Conservation (phyloP, 2,113 vertebrate genomes). For the Oryzias melastigma region DNA sequence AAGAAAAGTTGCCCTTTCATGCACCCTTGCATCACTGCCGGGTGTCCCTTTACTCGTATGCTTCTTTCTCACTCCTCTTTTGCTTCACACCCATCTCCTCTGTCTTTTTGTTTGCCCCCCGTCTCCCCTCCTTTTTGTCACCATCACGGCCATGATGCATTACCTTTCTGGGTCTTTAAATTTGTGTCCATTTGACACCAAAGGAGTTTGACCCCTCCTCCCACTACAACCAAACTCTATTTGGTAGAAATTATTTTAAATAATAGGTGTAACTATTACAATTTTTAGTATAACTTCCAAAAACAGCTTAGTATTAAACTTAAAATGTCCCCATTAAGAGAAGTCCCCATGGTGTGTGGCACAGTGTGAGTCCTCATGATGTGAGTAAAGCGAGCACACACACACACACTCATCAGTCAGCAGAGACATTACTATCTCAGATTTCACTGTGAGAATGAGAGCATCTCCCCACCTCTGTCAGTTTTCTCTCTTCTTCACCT, state of each 20-base stretch:
- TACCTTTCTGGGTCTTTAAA: constrained; percentile 34
- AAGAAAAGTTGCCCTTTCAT: constrained; percentile 9
- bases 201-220: constrained; percentile 30
- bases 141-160: constrained; percentile 37
- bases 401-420: constrained; percentile 28
- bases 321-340: background rate
- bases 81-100: constrained; percentile 41
- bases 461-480: constrained; percentile 20
- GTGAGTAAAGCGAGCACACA: constrained; percentile 9
- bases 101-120: constrained; percentile 38
- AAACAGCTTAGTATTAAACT: too few species aligned
- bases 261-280: too few species aligned
- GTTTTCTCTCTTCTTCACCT: constrained; percentile 13
- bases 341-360: too few species aligned
- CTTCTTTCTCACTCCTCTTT: constrained; percentile 8
- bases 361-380: background rate
- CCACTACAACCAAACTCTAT: background rate
- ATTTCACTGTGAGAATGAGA: constrained; percentile 51
- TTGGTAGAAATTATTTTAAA: too few species aligned
- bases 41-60: constrained; percentile 15
- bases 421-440: constrained; percentile 33
- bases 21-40: constrained; percentile 35
- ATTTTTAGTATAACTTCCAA: too few species aligned
- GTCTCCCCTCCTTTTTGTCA: constrained; percentile 10
- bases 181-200: constrained; percentile 17